Evolutionary conservation across 2,888 invertebrate species (phyloP), one percentile per base, ranked within the genome.

Genomic region (Ceriagrion tenellum): DNA sequence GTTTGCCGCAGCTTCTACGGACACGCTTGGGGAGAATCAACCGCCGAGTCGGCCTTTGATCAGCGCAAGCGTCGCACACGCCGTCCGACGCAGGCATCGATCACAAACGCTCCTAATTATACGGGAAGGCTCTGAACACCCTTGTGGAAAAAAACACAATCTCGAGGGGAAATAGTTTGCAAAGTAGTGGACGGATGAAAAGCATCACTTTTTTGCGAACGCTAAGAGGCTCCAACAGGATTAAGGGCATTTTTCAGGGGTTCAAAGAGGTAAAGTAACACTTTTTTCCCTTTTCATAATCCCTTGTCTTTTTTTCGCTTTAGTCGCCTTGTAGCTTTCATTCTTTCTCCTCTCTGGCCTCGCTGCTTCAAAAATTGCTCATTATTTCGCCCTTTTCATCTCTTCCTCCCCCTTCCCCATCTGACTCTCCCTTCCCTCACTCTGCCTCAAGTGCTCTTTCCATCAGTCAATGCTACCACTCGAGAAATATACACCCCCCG

Each of bases 61-160:
- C 81, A 30, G 10, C 13, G 81, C 35, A 1, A 35, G 30, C 81
- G 16, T 35, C 35, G 16, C 81, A 35, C 69, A 69, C n/a, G 23
- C 26, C 59, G 59, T 59, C 69, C 26, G 69, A 26, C 30, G 81
- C 81, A 35, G 35, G 18, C 81, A 35, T 81, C 26, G 81, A 81
- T 81, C 35, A 81, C 30, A 35, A 81, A 81, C 81, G 81, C 35
- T 69, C 81, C 81, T 81, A 81, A 81, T 81, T 81, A 13, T n/a
- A n/a, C n/a, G 30, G 8, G 35, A 35, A 23, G 81, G 81, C 35
- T 81, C 81, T 35, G 81, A 81, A 81, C 30, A 1, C 35, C 35
- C 81, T 47, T 16, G 10, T 59, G 59, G 10, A 81, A 81, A 81
- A 69, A 69, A 69, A 69, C 10, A 26, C n/a, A 30, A 81, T 81